Conservation (phyloP, 2,113 vertebrate species). For the Panurus biarmicus region DNA sequence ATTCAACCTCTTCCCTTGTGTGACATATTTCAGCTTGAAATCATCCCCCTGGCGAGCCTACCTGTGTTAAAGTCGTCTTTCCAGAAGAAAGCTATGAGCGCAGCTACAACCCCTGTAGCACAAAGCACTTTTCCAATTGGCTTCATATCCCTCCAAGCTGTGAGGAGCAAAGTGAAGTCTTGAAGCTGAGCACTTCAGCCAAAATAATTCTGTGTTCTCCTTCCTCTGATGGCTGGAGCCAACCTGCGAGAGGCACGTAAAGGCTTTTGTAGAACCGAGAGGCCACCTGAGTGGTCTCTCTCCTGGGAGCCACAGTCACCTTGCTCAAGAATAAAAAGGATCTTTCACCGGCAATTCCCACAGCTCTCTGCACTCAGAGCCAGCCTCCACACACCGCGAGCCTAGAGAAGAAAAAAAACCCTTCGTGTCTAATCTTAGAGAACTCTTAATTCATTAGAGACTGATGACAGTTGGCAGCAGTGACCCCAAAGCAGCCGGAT, state of each 20-base stretch:
- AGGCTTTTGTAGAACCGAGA: not conserved
- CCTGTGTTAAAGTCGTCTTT: constrained; percentile 69
- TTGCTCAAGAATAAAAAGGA: not conserved
- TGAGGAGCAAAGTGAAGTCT: not conserved
- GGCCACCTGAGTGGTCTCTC: not conserved
- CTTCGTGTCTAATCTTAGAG: not conserved
- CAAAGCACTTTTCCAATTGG: not conserved
- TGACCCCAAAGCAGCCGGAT: not conserved
- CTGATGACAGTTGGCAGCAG: not conserved
- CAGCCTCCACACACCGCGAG: not conserved
- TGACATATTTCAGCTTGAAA: not conserved
- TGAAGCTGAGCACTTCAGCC: not conserved
- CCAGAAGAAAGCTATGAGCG: constrained; percentile 48
- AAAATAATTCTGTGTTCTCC: not conserved
- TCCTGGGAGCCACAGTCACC: not conserved
- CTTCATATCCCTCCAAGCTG: not conserved
- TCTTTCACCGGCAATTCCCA: not conserved
- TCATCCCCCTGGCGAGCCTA: not conserved
- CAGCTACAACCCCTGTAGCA: not conserved
- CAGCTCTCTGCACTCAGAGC: not conserved
- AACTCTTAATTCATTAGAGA: not conserved
- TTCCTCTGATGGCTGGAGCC: not conserved
- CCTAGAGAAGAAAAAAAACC: not conserved
- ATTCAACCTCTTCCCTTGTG: not conserved
- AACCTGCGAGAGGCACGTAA: not conserved